Base-by-base conservation (phyloP, 2,888 invertebrate species). In the Troides aeacus region DNA sequence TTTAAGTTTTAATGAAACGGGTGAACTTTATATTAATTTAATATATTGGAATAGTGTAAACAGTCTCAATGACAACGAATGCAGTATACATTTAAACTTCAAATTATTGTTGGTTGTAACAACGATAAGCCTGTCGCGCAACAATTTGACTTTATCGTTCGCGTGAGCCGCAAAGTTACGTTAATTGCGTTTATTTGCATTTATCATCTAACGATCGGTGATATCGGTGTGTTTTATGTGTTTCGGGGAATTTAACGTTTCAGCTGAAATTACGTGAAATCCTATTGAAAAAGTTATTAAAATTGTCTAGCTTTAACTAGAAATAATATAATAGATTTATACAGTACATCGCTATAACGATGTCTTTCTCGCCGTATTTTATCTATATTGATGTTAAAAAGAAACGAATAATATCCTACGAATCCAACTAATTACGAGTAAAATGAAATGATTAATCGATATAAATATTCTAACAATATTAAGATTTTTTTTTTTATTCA, bases 101-200 rank as follows among this genome's bases (percentile, higher is more conserved):
- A 46, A 65, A 62, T 65, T 65, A 61, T 69, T 69, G 62, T 69
- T 69, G 69, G 30, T 65, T 64, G 60, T 69, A 59, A 65, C 69
- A 69, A 59, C 80, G 85, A 84, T 86, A 86, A 85, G 18, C 84
- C 76, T 71, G 72, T 76, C 76, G 75, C 77, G 64, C 70, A 75
- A 84, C 57, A 82, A 84, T 84, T 80, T 81, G 82, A 84, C 81
- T 83, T 84, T 88, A 86, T 85, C 83, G 80, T 73, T 73, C 71
- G 71, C 72, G 68, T 74, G 72, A 68, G 56, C 74, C 74, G 69
- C 69, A 60, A 56, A 56, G 69, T 70, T 59, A 62, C 66, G 59
- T 65, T 70, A 66, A 66, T 66, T 70, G 63, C 59, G 70, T 70
- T 70, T 70, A 66, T 63, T 66, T 70, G 62, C 66, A 62, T 70